phyloP scores from a whole-genome alignment of 2,888 invertebrate species.

The Norana najaformis region DNA sequence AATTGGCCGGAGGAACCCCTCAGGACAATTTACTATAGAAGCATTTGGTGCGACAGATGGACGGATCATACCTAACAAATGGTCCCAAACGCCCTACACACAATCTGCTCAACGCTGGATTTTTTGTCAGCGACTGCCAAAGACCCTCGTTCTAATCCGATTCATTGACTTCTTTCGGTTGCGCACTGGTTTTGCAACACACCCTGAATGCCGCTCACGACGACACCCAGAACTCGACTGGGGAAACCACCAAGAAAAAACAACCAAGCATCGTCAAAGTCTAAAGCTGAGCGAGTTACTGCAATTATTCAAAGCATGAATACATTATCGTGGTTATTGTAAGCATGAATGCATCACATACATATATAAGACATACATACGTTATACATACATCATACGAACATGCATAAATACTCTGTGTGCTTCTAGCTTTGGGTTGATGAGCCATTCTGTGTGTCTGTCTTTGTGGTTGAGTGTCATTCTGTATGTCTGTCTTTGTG shows the following conservation, averaged over 20 bases:
- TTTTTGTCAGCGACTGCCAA: too few species aligned
- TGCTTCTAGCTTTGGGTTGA: too few species aligned
- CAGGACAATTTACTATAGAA: not conserved
- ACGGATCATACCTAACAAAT: not conserved
- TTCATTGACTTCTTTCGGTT: not conserved
- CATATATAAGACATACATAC: too few species aligned
- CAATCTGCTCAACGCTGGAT: not conserved
- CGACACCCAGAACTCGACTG: not conserved
- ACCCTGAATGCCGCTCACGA: not conserved
- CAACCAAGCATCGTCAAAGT: not conserved
- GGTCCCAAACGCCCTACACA: not conserved
- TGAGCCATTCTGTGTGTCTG: too few species aligned
- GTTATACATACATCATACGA: too few species aligned
- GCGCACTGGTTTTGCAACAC: slow-evolving; percentile 7
- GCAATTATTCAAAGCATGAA: not conserved
- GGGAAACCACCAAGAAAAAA: not conserved
- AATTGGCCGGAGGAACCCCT: not conserved
- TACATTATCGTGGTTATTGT: not conserved
- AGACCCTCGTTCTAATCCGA: too few species aligned
- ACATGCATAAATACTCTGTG: too few species aligned
- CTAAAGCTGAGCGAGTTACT: not conserved
- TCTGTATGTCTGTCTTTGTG: too few species aligned
- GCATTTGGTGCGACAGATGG: slow-evolving; percentile 13
- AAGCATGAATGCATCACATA: not conserved
- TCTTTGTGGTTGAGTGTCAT: too few species aligned